Evolutionary conservation across 2,797 vertebrate genomes (phyloP).

Genomic region (Hyperoplus lanceolatus): DNA sequence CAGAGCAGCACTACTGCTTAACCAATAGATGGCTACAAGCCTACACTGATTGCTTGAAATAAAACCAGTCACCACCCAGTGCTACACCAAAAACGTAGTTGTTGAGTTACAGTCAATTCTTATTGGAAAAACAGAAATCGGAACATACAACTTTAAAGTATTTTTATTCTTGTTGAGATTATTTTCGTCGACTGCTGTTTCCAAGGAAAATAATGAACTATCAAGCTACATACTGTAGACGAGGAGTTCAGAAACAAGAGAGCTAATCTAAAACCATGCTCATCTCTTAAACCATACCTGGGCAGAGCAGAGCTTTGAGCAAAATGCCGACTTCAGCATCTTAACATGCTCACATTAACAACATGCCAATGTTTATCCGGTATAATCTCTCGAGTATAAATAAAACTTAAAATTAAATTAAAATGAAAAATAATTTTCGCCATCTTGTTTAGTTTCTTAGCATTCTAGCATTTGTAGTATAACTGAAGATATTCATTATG

Average conservation of each 20-base stretch:
- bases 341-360: neutral
- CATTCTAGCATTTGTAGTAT: neutral
- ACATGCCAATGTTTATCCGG: neutral
- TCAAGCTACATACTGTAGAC: neutral
- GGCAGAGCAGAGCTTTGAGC: neutral
- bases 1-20: slow-evolving; percentile 13
- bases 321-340: neutral
- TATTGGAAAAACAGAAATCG: neutral
- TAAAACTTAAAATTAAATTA: no score
- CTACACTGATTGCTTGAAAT: slow-evolving; percentile 11
- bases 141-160: neutral
- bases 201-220: neutral
- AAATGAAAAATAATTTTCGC: no score
- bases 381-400: neutral
- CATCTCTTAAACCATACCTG: neutral
- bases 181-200: neutral
- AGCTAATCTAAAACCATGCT: neutral
- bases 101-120: neutral
- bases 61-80: slow-evolving; percentile 1
- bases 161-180: neutral
- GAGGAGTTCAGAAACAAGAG: neutral
- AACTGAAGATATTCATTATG: no score
- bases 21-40: slow-evolving; percentile 21
- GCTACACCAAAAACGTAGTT: neutral
- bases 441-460: neutral